Evolutionary conservation across 2,888 invertebrate genomes (phyloP).

Genomic region (Lamellibrachia satsuma): DNA sequence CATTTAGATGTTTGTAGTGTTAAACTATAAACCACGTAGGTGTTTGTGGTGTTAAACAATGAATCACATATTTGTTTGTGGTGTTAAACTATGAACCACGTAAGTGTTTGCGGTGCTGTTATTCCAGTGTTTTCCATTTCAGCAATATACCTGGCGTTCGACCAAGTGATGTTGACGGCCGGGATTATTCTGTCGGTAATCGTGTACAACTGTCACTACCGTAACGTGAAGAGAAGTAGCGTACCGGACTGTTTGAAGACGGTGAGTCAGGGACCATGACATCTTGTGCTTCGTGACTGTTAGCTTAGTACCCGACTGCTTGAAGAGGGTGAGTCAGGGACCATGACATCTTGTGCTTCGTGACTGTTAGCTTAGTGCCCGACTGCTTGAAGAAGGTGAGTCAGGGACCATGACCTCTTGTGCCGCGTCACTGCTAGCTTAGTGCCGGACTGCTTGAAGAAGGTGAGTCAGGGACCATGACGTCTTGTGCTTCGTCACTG

Average conservation of each 20-base stretch:
- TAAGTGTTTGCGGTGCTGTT: no score
- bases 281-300: no score
- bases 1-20: no score
- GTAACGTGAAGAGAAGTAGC: conserved; percentile 3
- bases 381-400: neutral
- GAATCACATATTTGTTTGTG: no score
- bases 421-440: no score
- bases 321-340: no score
- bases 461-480: neutral
- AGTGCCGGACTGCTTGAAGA: no score
- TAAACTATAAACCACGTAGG: no score
- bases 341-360: no score
- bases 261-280: neutral
- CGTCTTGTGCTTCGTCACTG: neutral
- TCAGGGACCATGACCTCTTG: neutral
- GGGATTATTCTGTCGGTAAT: neutral
- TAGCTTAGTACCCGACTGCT: no score
- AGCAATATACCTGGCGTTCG: neutral
- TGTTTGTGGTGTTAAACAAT: no score
- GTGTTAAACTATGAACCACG: no score
- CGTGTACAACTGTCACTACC: neutral
- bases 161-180: neutral
- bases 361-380: neutral
- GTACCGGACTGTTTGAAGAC: neutral
- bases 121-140: neutral